Evolutionary conservation across 1,140 invertebrate species (phyloP).

Genomic region (Drosophila triauraria): DNA sequence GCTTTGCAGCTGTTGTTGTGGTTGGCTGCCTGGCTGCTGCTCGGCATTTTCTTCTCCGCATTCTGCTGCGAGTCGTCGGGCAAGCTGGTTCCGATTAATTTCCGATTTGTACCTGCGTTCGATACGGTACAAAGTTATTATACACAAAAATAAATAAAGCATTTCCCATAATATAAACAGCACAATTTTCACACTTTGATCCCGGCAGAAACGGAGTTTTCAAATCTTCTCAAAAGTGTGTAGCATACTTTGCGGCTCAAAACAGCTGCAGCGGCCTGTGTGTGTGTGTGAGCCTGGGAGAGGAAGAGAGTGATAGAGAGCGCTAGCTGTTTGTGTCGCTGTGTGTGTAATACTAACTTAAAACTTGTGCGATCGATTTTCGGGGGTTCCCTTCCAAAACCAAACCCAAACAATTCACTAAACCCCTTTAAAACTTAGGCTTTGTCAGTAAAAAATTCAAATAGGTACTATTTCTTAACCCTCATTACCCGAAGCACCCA

Average conservation of each 20-base stretch:
- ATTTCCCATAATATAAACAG: neutral
- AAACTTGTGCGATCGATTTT: slow-evolving; percentile 76
- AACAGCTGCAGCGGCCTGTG: slow-evolving; percentile 55
- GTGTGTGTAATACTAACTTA: slow-evolving; percentile 53
- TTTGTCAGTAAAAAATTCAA: neutral
- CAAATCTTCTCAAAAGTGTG: slow-evolving; percentile 13
- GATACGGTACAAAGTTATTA: slow-evolving; percentile 6
- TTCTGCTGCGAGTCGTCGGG: slow-evolving; percentile 72
- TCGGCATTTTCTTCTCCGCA: slow-evolving; percentile 42
- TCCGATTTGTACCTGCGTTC: slow-evolving; percentile 53
- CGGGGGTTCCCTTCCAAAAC: slow-evolving; percentile 26
- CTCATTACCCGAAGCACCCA: slow-evolving; percentile 12
- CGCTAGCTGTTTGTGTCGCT: slow-evolving; percentile 11
- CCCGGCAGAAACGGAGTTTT: neutral
- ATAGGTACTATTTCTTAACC: neutral
- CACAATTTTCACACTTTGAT: neutral
- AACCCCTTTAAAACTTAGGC: neutral
- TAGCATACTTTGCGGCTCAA: slow-evolving; percentile 54
- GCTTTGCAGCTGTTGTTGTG: slow-evolving; percentile 69
- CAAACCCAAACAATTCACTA: slow-evolving; percentile 13
- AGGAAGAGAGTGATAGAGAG: slow-evolving; percentile 4
- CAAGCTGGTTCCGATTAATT: slow-evolving; percentile 41
- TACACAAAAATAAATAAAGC: slow-evolving; percentile 10
- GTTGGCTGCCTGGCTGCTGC: slow-evolving; percentile 28
- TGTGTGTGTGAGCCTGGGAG: slow-evolving; percentile 12